Base-by-base conservation (phyloP, 2,797 vertebrate species). In the Melanotaenia pygmaea region DNA sequence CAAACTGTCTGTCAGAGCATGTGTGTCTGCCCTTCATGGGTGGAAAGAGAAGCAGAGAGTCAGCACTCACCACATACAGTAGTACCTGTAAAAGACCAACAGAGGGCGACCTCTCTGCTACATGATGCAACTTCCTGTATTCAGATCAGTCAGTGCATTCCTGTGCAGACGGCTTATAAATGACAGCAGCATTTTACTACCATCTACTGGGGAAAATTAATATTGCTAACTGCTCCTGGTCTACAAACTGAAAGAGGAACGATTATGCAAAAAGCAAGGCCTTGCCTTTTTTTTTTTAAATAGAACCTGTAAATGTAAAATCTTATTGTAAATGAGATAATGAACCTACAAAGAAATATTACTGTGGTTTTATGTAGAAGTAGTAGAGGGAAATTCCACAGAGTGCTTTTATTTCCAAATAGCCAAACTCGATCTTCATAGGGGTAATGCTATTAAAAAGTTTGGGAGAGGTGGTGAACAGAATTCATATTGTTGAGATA, bases 121-220 rank as follows among this genome's bases (percentile, higher is more conserved):
- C 6, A 54, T 90, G 86, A 90, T 79, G 89, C 74, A 81, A 89
- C 86, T 88, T 93, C 91, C 90, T 90, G 85, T 88, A 71, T 81
- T 64, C 54, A 63, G 34, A 71, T 57, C 18, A 28, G 73, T 61
- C 76, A 24, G 34, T 83, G 81, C 67, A 57, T 59, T 81, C 88
- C 84, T 7, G 22, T 84, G 65, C 66, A 61, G 34, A 5, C 14
- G 34, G 51, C 56, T 61, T 82, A 82, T 81, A 67, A 88, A 77
- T 74, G 79, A 60, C 37, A 30, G 70, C 22, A 77, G 70, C 22
- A 77, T 22, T 40, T 60, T 73, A 54, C 45, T 43, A 58, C 64
- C 71, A 32, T 26, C 71, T 66, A 43, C 24, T 62, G 68, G 59
- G 12, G 11, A 16, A 11, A 13, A 11, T 32, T n/a, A n/a, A 16